phyloP scores from a whole-genome alignment of 2,113 vertebrate genomes.

The Taurulus bubalis region DNA sequence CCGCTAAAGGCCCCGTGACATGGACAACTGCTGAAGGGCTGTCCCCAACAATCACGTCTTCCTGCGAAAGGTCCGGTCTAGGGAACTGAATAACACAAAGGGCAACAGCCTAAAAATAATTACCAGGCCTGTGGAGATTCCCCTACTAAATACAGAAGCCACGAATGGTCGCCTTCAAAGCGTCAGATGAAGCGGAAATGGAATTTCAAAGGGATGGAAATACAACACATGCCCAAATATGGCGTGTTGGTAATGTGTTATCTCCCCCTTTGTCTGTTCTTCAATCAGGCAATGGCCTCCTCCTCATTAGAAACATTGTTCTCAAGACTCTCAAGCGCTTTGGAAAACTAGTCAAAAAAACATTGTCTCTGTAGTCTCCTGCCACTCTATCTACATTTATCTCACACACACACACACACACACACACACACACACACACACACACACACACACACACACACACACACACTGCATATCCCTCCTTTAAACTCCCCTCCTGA shows the following conservation, averaged over 20 bases:
- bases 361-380: constrained; percentile 36
- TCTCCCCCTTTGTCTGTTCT: not conserved
- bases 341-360: constrained; percentile 28
- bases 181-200: constrained; percentile 7
- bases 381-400: constrained; percentile 41
- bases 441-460: constrained; percentile 34
- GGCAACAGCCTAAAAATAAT: constrained; percentile 78
- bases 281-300: not conserved
- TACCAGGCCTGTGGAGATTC: constrained; percentile 48
- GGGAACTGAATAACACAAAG: constrained; percentile 71
- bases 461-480: constrained; percentile 35
- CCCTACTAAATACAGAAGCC: constrained; percentile 35
- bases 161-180: constrained; percentile 51
- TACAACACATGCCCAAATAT: not conserved
- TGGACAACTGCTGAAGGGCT: constrained; percentile 79
- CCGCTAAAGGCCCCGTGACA: constrained; percentile 72
- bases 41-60: constrained; percentile 78
- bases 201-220: not conserved
- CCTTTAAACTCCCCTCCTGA: constrained; percentile 50
- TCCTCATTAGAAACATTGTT: constrained; percentile 49
- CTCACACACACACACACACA: too few relatives aligned
- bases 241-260: not conserved
- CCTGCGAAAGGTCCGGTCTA: constrained; percentile 44
- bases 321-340: constrained; percentile 21
- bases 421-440: constrained; percentile 26